Evolutionary conservation across 2,888 invertebrate species (phyloP).

Genomic region (Toxonevra muliebris): DNA sequence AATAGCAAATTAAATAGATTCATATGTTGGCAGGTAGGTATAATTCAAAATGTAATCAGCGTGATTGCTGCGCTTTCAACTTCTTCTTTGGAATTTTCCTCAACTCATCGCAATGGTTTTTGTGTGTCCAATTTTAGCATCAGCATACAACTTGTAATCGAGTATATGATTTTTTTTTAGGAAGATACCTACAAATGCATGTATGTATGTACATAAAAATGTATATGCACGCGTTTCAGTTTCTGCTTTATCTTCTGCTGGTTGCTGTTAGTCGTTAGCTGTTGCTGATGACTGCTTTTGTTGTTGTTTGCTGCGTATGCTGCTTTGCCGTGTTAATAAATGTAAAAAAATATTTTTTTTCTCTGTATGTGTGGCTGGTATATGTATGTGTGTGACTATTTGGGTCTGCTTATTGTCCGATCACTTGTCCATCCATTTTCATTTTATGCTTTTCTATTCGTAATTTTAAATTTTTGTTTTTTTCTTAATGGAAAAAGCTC

Average conservation of each 20-base stretch:
- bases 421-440: conserved; percentile 17
- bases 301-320: neutral
- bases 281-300: neutral
- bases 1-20: too few relatives aligned
- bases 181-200: conserved; percentile 5
- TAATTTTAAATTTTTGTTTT: conserved; percentile 16
- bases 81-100: neutral
- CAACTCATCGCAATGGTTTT: too few relatives aligned
- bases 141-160: neutral
- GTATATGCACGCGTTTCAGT: neutral
- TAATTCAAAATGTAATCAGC: too few relatives aligned
- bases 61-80: too few relatives aligned
- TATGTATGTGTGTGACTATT: too few relatives aligned
- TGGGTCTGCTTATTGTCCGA: conserved; percentile 5
- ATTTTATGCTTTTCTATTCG: conserved; percentile 13
- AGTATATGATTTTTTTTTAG: neutral
- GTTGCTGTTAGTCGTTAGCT: neutral
- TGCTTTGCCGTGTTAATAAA: too few relatives aligned
- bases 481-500: conserved; percentile 9
- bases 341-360: too few relatives aligned
- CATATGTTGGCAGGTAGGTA: too few relatives aligned
- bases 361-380: too few relatives aligned
- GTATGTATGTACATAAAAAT: neutral
- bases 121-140: neutral
- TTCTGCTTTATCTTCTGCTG: neutral